Evolutionary conservation across 2,113 vertebrate genomes (phyloP).

Genomic region (Brachyistius frenatus): DNA sequence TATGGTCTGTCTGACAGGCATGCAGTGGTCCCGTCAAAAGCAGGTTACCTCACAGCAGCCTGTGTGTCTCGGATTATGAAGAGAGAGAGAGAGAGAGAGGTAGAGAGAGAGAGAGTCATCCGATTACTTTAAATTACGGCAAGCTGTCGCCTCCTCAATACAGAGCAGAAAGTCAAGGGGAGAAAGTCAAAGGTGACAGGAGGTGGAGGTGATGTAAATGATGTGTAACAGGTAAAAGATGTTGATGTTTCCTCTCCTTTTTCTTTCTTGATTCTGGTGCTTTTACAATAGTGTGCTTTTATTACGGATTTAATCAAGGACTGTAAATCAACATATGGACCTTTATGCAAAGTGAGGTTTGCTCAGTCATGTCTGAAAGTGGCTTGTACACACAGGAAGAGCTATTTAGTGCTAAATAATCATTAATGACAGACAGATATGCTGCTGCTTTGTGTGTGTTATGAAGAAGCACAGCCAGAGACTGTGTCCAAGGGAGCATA

Average conservation of each 20-base stretch:
- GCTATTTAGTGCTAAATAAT: neutral
- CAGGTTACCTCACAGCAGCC: constrained; percentile 68
- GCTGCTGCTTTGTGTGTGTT: neutral
- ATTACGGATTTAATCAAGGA: neutral
- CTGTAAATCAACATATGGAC: neutral
- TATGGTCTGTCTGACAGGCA: constrained; percentile 9
- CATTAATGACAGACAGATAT: constrained; percentile 22
- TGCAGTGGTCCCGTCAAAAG: constrained; percentile 49
- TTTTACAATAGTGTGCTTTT: neutral
- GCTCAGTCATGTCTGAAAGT: constrained; percentile 30
- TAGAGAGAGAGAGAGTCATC: constrained; percentile 73
- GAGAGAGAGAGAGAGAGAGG: constrained; percentile 32
- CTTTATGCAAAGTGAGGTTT: neutral
- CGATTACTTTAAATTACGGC: constrained; percentile 77
- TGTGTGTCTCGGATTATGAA: constrained; percentile 74
- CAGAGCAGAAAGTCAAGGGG: constrained; percentile 71
- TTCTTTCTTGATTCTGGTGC: neutral
- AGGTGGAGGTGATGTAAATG: neutral
- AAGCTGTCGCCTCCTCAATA: constrained; percentile 71
- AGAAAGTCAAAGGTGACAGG: constrained; percentile 75
- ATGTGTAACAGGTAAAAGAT: neutral
- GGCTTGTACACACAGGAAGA: constrained; percentile 19
- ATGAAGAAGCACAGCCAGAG: constrained; percentile 18
- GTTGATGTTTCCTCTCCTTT: neutral
- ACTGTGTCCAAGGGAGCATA: constrained; percentile 8